Base-by-base conservation (phyloP, 2,113 vertebrate genomes). In the Bos javanicus region DNA sequence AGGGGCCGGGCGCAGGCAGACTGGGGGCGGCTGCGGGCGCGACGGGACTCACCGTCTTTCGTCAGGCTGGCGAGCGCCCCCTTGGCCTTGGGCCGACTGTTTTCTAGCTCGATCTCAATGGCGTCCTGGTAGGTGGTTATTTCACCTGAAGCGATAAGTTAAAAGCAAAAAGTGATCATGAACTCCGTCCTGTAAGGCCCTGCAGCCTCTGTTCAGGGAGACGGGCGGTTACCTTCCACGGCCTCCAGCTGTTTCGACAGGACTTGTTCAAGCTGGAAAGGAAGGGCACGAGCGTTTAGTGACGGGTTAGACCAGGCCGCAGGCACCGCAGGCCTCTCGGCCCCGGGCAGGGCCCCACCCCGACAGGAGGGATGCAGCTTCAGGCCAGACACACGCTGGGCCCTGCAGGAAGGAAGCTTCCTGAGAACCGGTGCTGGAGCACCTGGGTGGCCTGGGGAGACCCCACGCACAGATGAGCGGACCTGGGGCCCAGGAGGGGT, bases 101-200 rank as follows among this genome's bases (percentile, higher is more conserved):
- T 99, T 97, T 99, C 99, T 26, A 99, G 99, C 96, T 99, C 99
- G 33, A 99, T 99, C 96, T 99, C 99, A 28, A 99, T 99, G 92
- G 99, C 99, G 33, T 99, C 99, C 98, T 99, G 99, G 98, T 99
- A 99, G 95, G 97, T 98, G 14, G 99, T 99, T 97, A 99, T 99
- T 98, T 99, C 99, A 96, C 99, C 99, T 99, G 98, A 54, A 87
- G 94, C 8, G 46, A 7, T 17, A 46, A 98, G 97, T 96, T n/a
- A 48, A 6, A 23, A 78, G 89, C 48, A 7, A 90, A 87, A 95
- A 78, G 89, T 90, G 89, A 92, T 96, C 83, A 57, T 91, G 62
- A 94, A 54, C 0, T 17, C 76, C 48, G 3, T 9, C 25, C 94
- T 90, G 87, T 33, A 23, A 46, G 59, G 74, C 93, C 97, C 91